Percentiles rank a stretch among this genome's conserved stretches.
Evolutionary conservation across 1,140 invertebrate genomes (phyloP).

Genomic region (Drosophila ananassae): DNA sequence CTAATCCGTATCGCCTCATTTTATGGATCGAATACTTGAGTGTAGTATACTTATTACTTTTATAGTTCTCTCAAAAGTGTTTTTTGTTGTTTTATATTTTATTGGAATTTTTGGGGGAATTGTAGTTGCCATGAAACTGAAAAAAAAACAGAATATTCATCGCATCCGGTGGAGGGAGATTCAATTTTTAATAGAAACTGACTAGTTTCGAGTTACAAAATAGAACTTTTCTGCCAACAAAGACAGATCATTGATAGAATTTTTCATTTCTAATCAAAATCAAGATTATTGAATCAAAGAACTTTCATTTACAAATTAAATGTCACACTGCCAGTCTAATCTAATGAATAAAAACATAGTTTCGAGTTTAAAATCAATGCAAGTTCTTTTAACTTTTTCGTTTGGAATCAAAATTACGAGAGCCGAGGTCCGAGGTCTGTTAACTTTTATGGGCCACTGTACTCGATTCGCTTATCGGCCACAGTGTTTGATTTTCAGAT

Average conservation of each 20-base stretch:
- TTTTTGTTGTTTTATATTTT: constrained; percentile 26
- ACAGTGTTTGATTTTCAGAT: constrained; percentile 1
- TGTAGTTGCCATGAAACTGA: constrained; percentile 17
- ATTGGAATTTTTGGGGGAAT: background rate
- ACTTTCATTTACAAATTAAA: constrained; percentile 4
- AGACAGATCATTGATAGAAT: background rate
- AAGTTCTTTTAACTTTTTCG: background rate
- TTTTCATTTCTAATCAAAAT: constrained; percentile 1
- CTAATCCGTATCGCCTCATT: constrained; percentile 53
- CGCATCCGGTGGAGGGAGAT: constrained; percentile 34
- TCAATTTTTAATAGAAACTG: background rate
- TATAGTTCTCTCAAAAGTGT: background rate
- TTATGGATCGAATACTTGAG: constrained; percentile 33
- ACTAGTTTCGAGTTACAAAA: too few relatives aligned
- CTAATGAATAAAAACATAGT: too few relatives aligned
- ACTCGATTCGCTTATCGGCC: background rate
- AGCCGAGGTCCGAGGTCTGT: constrained; percentile 26
- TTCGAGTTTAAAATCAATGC: background rate
- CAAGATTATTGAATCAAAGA: constrained; percentile 19
- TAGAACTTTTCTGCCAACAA: too few relatives aligned
- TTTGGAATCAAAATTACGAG: constrained; percentile 21
- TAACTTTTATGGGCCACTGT: constrained; percentile 28
- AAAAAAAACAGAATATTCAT: constrained; percentile 27
- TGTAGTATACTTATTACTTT: constrained; percentile 9
- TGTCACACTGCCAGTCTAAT: background rate